These are phyloP conservation scores for Pentalonia nigronervosa DNA, from an alignment of 1,140 invertebrate genomes.

Conservation along the genomic window DNA sequence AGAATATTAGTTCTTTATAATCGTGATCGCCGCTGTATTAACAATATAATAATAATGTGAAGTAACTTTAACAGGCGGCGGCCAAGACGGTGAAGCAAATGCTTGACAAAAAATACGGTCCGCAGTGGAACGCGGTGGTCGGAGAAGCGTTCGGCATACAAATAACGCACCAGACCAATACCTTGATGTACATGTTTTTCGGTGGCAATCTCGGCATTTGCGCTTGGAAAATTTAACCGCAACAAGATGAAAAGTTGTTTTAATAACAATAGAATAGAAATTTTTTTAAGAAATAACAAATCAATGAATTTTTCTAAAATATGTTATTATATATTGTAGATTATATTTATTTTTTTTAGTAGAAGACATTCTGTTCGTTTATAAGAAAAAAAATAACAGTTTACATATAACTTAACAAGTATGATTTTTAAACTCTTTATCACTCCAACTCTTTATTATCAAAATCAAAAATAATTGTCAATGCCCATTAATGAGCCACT, in stretches of 20 bases:
- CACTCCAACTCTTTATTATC: too few relatives aligned
- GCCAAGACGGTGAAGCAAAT: conserved; percentile 91
- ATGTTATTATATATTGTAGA: too few relatives aligned
- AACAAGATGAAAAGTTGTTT: neutral
- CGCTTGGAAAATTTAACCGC: conserved; percentile 81
- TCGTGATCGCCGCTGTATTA: too few relatives aligned
- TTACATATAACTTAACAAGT: too few relatives aligned
- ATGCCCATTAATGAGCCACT: neutral
- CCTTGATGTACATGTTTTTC: conserved; percentile 91
- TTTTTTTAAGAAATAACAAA: neutral
- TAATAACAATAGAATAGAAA: neutral
- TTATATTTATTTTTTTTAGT: neutral
- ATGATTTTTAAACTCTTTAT: too few relatives aligned
- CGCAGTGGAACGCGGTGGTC: conserved; percentile 90
- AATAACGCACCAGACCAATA: conserved; percentile 88
- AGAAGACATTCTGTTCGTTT: neutral
- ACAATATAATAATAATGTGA: neutral
- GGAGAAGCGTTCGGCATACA: conserved; percentile 95
- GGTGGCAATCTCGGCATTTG: conserved; percentile 88
- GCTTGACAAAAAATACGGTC: conserved; percentile 93
- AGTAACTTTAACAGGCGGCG: conserved; percentile 67
- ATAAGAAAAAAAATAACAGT: neutral
- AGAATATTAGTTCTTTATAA: too few relatives aligned
- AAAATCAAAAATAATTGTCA: neutral
- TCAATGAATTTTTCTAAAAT: too few relatives aligned